Conservation (phyloP, 2,797 vertebrate species). For the Cottoperca gobio region DNA sequence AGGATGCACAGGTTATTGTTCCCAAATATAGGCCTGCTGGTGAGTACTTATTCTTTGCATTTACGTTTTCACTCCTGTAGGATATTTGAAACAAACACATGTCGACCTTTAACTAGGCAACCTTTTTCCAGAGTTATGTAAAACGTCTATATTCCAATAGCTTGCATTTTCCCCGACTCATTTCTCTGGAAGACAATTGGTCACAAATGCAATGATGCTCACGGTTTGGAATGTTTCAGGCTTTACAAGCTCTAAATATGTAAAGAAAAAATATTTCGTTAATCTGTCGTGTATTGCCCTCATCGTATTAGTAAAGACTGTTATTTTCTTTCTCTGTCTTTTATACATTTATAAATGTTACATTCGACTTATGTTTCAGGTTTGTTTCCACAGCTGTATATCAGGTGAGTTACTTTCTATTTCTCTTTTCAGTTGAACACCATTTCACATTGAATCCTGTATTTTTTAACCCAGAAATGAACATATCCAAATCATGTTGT, state of each 20-base stretch:
- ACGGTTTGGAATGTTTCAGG: no score
- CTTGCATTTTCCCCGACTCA: not conserved
- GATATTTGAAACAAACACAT: not conserved
- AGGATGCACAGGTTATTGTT: constrained; percentile 78
- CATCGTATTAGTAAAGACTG: not conserved
- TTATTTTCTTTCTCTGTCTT: not conserved
- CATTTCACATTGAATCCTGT: not conserved
- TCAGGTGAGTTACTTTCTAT: constrained; percentile 60
- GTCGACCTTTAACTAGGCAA: not conserved
- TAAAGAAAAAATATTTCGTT: no score
- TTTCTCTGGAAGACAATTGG: not conserved
- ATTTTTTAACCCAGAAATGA: no score
- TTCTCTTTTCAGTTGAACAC: not conserved
- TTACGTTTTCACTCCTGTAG: not conserved
- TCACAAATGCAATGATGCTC: not conserved
- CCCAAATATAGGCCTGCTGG: constrained; percentile 55
- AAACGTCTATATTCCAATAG: not conserved
- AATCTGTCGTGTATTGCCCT: not conserved
- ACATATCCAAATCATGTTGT: no score
- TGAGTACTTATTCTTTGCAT: constrained; percentile 60
- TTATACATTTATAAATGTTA: not conserved
- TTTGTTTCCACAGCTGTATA: constrained; percentile 71
- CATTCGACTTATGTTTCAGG: constrained; percentile 69
- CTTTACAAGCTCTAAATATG: no score
- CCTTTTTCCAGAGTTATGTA: not conserved